phyloP scores from a whole-genome alignment of 1,140 invertebrate genomes.

The Leptoteleia sp. region DNA sequence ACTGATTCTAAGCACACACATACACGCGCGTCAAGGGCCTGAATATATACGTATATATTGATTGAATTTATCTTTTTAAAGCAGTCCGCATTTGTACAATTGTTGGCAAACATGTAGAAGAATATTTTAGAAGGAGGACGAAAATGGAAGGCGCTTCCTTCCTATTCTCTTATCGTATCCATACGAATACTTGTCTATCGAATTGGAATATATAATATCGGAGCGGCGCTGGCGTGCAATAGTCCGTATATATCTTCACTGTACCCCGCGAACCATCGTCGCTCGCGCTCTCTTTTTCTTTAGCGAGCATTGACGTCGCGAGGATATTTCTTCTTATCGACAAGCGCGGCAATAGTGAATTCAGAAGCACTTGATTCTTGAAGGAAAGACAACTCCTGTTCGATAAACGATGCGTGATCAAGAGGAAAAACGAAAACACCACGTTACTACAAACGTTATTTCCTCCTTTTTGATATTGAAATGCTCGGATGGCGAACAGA shows the following conservation, averaged over 20 bases:
- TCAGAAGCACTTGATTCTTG: slow-evolving; percentile 47
- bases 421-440: slow-evolving; percentile 36
- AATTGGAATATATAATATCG: slow-evolving; percentile 74
- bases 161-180: slow-evolving; percentile 73
- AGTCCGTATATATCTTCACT: slow-evolving; percentile 56
- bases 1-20: slow-evolving; percentile 10
- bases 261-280: slow-evolving; percentile 68
- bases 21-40: too few species aligned
- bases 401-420: slow-evolving; percentile 58
- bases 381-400: slow-evolving; percentile 46
- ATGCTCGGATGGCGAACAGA: neutral
- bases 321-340: slow-evolving; percentile 74
- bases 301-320: slow-evolving; percentile 41
- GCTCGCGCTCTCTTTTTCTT: slow-evolving; percentile 27
- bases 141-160: slow-evolving; percentile 61
- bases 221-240: slow-evolving; percentile 48
- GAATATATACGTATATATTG: neutral
- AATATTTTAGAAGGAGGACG: slow-evolving; percentile 27
- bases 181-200: slow-evolving; percentile 73
- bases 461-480: slow-evolving; percentile 13
- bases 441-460: slow-evolving; percentile 34
- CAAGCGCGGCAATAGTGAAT: slow-evolving; percentile 67
- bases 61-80: slow-evolving; percentile 25
- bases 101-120: slow-evolving; percentile 31
- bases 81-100: slow-evolving; percentile 30